Evolutionary conservation across 2,888 invertebrate species (phyloP).

Genomic region (Gibbula magus): DNA sequence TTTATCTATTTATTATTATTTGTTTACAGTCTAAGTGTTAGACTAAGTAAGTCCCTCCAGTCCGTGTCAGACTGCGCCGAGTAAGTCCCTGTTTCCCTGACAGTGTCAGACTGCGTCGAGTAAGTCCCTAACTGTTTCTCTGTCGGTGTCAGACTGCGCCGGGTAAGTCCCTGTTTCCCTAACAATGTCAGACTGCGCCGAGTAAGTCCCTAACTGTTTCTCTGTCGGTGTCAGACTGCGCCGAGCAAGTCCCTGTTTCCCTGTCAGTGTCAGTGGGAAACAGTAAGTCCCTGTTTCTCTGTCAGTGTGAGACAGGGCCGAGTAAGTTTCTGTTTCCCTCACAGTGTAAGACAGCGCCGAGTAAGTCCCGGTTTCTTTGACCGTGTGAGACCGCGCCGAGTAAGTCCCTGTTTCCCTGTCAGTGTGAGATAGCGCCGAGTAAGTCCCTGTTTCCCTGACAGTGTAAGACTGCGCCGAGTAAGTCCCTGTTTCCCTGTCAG

Average conservation of each 20-base stretch:
- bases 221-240: background rate
- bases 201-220: background rate
- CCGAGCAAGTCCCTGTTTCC: background rate
- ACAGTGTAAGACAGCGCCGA: background rate
- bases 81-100: background rate
- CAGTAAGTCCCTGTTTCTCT: too few species aligned
- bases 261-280: too few species aligned
- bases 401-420: too few species aligned
- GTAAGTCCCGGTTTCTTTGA: background rate
- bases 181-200: background rate
- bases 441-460: background rate
- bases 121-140: background rate
- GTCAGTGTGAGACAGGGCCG: too few species aligned
- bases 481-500: background rate
- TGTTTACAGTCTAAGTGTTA: too few species aligned
- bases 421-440: too few species aligned
- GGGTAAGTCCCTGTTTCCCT: background rate
- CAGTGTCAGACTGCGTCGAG: background rate
- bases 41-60: too few species aligned
- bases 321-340: background rate
- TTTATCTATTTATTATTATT: too few species aligned
- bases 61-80: background rate
- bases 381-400: too few species aligned
- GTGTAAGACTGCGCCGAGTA: background rate
- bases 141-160: background rate